phyloP scores from a whole-genome alignment of 2,797 vertebrate species.

The Molothrus ater region DNA sequence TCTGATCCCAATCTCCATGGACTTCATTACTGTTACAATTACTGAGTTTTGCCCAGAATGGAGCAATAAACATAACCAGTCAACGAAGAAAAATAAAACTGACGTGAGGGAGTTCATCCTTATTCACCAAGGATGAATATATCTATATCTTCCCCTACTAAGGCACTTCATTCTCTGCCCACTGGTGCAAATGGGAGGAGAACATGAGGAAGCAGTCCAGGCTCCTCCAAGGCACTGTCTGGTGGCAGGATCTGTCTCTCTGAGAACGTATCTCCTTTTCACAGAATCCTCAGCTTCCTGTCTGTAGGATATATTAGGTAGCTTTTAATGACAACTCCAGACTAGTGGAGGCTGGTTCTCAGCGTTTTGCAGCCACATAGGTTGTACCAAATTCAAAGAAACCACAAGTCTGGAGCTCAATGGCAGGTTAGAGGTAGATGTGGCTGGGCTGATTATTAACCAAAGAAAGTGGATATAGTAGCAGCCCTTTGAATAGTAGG shows the following conservation, averaged over 20 bases:
- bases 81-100: not conserved
- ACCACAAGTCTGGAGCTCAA: not conserved
- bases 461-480: constrained; percentile 11
- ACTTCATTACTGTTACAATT: not conserved
- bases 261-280: not conserved
- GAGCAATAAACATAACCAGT: not conserved
- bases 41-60: not conserved
- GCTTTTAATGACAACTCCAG: constrained; percentile 49
- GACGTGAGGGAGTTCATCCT: not conserved
- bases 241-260: not conserved
- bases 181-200: not conserved
- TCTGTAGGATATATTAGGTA: not conserved
- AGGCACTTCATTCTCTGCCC: not conserved
- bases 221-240: not conserved
- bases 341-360: not conserved
- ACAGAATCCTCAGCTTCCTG: constrained; percentile 2
- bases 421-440: constrained; percentile 14
- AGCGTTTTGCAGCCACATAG: not conserved
- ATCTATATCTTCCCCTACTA: not conserved
- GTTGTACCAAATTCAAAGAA: constrained; percentile 12
- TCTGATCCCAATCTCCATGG: not conserved
- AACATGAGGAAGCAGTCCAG: not conserved
- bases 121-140: not conserved
- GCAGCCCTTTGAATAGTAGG: not conserved
- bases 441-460: not conserved